Evolutionary conservation across 64 coral and sea anemone species (phyloP), one percentile per base, ranked within the genome.

Genomic region (Hydrozoanthus tunicans): DNA sequence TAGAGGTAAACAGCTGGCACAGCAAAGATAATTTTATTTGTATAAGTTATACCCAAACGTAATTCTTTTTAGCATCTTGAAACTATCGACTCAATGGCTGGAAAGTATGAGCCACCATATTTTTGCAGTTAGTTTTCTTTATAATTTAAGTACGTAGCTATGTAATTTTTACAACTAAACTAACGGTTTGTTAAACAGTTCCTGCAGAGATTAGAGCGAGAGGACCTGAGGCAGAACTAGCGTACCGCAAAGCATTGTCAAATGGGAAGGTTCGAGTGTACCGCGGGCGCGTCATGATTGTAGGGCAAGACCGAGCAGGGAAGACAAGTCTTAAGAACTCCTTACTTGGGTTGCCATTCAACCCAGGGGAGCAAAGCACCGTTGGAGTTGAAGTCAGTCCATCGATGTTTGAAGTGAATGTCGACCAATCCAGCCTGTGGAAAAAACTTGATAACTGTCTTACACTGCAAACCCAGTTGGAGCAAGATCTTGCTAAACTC

Each of bases 371-470:
- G 23, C n/a, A 62, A 81, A 81, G 79, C 79, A 81, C 79, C 8
- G n/a, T 81, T 62, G 79, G 79, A 62, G 79, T 81, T 8, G 79
- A 81, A 81, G 79, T 81, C 17, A 58, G 61, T 81, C 79, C 79
- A 10, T 81, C 79, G 7, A 32, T 81, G 79, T 81, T 81, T n/a
- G 79, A 81, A 81, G 79, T 81, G 79, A 26, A 81, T 60, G 58
- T 81, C 2, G 79, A 81, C 9, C 79, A 81, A 62, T 25, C 24
- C 56, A 26, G 79, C 53, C 56, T 60, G 61, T 81, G 79, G 79
- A 81, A 81, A 26, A 81, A 53, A 59, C 57, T 81, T 61, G 79
- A 81, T 81, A 25, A 10, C 3, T 11, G 61, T 0, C 7, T 58
- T 9, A 10, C 20, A 9, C 7, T 60, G 20, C 4, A 60, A 10